phyloP scores from a whole-genome alignment of 2,888 invertebrate species.

The Ellobium chinense region DNA sequence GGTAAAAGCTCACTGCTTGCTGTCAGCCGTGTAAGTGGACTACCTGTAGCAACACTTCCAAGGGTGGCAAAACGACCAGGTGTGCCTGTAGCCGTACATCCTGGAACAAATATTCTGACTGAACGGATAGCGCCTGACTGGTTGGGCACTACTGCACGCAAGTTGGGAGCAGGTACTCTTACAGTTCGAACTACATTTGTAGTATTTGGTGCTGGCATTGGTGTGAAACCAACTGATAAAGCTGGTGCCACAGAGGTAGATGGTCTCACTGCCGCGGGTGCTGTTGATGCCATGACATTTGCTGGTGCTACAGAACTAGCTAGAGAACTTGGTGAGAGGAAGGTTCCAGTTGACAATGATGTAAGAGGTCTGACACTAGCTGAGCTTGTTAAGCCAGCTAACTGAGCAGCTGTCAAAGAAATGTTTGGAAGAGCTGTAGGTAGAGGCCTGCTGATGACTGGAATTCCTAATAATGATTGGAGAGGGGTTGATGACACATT shows the following conservation, averaged over 20 bases:
- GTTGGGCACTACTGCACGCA: slow-evolving; percentile 10
- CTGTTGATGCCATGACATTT: neutral
- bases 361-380: neutral
- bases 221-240: neutral
- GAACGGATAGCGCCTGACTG: slow-evolving; percentile 9
- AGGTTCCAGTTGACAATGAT: neutral
- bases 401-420: slow-evolving; percentile 17
- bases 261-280: neutral
- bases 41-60: slow-evolving; percentile 23
- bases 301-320: neutral
- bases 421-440: neutral
- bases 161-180: neutral
- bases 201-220: slow-evolving; percentile 34
- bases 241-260: neutral
- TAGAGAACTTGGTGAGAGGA: neutral
- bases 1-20: slow-evolving; percentile 44
- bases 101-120: slow-evolving; percentile 40
- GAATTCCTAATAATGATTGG: slow-evolving; percentile 8
- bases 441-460: neutral
- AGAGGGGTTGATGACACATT: neutral
- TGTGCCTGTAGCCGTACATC: slow-evolving; percentile 33
- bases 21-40: slow-evolving; percentile 35
- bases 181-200: slow-evolving; percentile 32
- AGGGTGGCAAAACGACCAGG: slow-evolving; percentile 38
- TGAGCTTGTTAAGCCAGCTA: slow-evolving; percentile 9